These are phyloP conservation scores for Epinephelus cyanopodus DNA, from an alignment of 2,113 vertebrate genomes.

Conservation along the genomic window DNA sequence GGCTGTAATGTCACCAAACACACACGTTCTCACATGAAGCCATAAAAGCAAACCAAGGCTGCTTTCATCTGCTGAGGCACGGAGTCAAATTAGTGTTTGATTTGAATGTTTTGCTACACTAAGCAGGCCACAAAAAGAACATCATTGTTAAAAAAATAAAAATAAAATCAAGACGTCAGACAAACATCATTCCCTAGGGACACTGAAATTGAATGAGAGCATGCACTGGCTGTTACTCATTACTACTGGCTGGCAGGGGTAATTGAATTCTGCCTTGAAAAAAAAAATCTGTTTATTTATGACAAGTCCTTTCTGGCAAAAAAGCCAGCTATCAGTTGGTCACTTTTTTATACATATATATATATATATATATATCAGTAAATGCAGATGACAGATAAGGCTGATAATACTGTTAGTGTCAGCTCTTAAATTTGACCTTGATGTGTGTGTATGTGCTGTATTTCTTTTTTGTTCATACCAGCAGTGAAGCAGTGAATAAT, in stretches of 20 bases:
- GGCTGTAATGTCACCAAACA: conserved; percentile 45
- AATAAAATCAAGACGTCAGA: conserved; percentile 66
- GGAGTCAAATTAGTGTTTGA: conserved; percentile 74
- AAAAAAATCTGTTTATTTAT: conserved; percentile 75
- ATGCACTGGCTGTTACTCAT: conserved; percentile 79
- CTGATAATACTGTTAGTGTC: conserved; percentile 5
- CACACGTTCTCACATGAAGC: conserved; percentile 17
- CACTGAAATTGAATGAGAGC: conserved; percentile 80
- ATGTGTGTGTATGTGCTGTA: not conserved
- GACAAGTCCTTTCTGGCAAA: conserved; percentile 33
- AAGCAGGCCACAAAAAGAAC: conserved; percentile 69
- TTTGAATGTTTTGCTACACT: conserved; percentile 73
- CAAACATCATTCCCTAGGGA: conserved; percentile 70
- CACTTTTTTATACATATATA: too few species aligned
- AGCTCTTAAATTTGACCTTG: not conserved
- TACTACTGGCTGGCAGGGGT: conserved; percentile 73
- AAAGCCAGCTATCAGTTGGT: conserved; percentile 25
- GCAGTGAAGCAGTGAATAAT: conserved; percentile 19
- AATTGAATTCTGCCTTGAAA: conserved; percentile 78
- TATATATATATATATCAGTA: conserved; percentile 11
- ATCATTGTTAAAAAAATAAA: conserved; percentile 51
- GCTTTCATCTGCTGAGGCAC: conserved; percentile 64
- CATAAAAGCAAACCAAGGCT: conserved; percentile 66
- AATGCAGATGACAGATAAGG: conserved; percentile 30
- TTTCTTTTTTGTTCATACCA: not conserved